Evolutionary conservation across 2,888 invertebrate genomes (phyloP).

Genomic region (Dasysyrphus tricinctus): DNA sequence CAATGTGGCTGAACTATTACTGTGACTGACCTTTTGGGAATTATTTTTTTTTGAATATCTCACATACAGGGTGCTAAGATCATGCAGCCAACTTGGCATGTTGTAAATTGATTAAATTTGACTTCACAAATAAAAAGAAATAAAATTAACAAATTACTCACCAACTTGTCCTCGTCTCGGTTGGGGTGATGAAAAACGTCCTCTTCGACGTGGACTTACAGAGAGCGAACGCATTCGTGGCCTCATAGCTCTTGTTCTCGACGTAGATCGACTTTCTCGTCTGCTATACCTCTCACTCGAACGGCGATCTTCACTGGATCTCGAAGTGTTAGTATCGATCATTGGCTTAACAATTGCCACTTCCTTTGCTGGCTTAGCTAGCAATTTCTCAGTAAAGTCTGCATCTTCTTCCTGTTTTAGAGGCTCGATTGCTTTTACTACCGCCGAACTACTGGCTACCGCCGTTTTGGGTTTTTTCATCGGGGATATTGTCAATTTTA

Average conservation of each 20-base stretch:
- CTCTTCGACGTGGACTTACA: slow-evolving; percentile 77
- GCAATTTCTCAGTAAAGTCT: slow-evolving; percentile 78
- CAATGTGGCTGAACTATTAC: too few relatives aligned
- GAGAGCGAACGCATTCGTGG: slow-evolving; percentile 78
- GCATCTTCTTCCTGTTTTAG: slow-evolving; percentile 76
- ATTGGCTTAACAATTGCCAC: slow-evolving; percentile 82
- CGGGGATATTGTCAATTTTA: slow-evolving; percentile 81
- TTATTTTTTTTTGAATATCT: too few relatives aligned
- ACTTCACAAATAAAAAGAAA: background rate
- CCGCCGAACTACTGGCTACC: slow-evolving; percentile 77
- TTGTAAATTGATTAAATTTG: background rate
- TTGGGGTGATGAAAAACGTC: slow-evolving; percentile 75
- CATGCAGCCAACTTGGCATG: too few relatives aligned
- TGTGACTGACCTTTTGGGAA: too few relatives aligned
- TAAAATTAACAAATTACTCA: slow-evolving; percentile 16
- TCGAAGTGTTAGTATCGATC: slow-evolving; percentile 78
- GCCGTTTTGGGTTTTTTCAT: slow-evolving; percentile 80
- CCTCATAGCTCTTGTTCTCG: slow-evolving; percentile 76
- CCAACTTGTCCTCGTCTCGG: slow-evolving; percentile 50
- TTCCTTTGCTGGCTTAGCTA: slow-evolving; percentile 79
- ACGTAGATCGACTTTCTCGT: slow-evolving; percentile 76
- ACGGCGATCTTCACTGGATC: slow-evolving; percentile 69
- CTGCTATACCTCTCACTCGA: slow-evolving; percentile 64
- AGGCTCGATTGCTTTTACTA: slow-evolving; percentile 65
- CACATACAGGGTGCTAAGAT: too few relatives aligned